These are phyloP conservation scores for Andricus quercusramuli DNA, from an alignment of 2,888 invertebrate species.

Conservation along the genomic window DNA sequence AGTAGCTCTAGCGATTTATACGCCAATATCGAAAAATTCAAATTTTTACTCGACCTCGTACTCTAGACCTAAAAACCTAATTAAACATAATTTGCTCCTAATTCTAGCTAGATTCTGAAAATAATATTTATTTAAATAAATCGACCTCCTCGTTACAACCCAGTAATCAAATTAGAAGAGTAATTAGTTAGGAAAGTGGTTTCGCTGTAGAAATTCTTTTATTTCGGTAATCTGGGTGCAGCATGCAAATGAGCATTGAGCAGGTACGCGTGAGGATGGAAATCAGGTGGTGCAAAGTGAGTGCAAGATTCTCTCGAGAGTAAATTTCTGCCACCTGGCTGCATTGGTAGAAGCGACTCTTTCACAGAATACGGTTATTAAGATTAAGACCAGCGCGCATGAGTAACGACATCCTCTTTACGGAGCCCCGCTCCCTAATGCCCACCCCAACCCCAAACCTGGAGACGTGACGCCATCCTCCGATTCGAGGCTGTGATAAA, in stretches of 20 bases:
- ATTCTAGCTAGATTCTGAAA: not conserved
- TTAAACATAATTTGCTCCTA: not conserved
- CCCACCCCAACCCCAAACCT: not conserved
- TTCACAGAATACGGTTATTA: conserved; percentile 62
- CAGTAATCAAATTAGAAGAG: conserved; percentile 26
- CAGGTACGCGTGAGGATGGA: not conserved
- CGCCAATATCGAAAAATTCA: no score
- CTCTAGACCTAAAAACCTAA: not conserved
- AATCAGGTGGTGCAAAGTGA: conserved; percentile 20
- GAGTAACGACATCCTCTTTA: conserved; percentile 71
- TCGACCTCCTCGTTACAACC: conserved; percentile 12
- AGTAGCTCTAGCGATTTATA: no score
- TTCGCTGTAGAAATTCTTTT: not conserved
- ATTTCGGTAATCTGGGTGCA: not conserved
- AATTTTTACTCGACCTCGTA: no score
- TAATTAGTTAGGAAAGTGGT: conserved; percentile 20
- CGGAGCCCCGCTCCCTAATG: conserved; percentile 11
- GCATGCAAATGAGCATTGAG: conserved; percentile 23
- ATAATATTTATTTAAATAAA: not conserved
- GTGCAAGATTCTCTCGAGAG: conserved; percentile 11
- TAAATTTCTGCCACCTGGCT: conserved; percentile 21
- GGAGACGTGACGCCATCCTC: not conserved
- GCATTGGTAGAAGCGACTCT: conserved; percentile 41
- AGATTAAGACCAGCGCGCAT: conserved; percentile 67
- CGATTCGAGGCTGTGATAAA: conserved; percentile 66